Evolutionary conservation across 1,140 invertebrate species (phyloP).

Genomic region (Octopus bimaculoides): DNA sequence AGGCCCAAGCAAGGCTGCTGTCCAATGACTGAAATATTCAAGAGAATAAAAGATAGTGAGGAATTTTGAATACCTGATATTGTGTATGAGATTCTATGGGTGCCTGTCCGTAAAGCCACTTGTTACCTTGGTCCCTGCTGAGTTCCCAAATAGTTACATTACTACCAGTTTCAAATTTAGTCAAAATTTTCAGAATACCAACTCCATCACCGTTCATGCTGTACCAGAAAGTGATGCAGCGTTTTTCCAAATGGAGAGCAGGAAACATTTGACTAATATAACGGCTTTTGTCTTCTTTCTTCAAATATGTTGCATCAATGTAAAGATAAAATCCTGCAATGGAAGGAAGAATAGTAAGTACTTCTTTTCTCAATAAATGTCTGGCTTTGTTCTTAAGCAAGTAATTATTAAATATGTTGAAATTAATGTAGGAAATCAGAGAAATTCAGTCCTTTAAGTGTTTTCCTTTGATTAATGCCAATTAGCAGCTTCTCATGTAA

Average conservation of each 20-base stretch:
- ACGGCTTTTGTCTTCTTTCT: slow-evolving; percentile 40
- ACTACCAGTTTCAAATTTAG: slow-evolving; percentile 25
- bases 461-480: too few relatives aligned
- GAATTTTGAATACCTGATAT: slow-evolving; percentile 24
- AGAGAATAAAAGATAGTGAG: too few relatives aligned
- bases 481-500: too few relatives aligned
- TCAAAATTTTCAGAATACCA: slow-evolving; percentile 38
- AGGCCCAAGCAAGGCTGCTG: too few relatives aligned
- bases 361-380: too few relatives aligned
- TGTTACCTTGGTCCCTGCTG: slow-evolving; percentile 38
- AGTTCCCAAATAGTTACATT: slow-evolving; percentile 38
- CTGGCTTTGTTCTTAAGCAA: too few relatives aligned
- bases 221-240: slow-evolving; percentile 54
- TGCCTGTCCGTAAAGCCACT: slow-evolving; percentile 39
- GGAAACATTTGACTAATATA: slow-evolving; percentile 34
- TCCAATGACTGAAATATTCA: too few relatives aligned
- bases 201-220: slow-evolving; percentile 49
- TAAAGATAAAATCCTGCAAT: slow-evolving; percentile 43
- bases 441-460: too few relatives aligned
- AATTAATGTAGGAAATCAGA: too few relatives aligned
- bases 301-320: slow-evolving; percentile 47
- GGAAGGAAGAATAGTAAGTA: not conserved
- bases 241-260: slow-evolving; percentile 23
- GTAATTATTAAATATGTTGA: too few relatives aligned
- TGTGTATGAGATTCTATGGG: slow-evolving; percentile 26